phyloP scores from a whole-genome alignment of 2,113 vertebrate species.

The Empidonax alnorum region DNA sequence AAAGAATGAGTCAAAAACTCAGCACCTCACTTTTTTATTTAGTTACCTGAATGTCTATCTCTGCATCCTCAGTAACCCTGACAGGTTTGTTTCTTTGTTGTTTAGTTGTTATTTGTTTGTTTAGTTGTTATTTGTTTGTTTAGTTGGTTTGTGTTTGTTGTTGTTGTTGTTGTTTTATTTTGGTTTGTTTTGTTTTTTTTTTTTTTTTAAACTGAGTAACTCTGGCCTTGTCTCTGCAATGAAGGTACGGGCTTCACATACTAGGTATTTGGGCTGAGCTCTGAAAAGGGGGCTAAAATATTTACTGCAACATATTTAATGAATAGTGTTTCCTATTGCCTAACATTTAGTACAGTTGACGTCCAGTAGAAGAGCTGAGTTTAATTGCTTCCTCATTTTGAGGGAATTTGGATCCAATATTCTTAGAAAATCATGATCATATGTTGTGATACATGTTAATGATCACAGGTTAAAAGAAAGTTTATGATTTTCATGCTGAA shows the following conservation, averaged over 20 bases:
- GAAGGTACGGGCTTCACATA: not conserved
- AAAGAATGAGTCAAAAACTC: not conserved
- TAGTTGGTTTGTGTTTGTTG: too few species aligned
- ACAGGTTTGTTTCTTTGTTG: not conserved
- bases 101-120: not conserved
- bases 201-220: not conserved
- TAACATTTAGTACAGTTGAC: not conserved
- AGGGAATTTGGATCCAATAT: not conserved
- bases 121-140: not conserved
- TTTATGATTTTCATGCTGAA: not conserved
- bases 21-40: not conserved
- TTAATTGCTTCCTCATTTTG: not conserved
- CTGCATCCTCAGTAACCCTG: not conserved
- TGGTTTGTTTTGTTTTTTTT: too few species aligned
- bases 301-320: not conserved
- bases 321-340: not conserved
- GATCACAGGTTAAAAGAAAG: not conserved
- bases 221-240: not conserved
- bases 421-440: not conserved
- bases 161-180: too few species aligned
- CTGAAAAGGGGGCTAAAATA: not conserved
- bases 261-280: not conserved
- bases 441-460: not conserved
- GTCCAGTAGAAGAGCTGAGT: not conserved
- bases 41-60: not conserved